Conservation (phyloP, 2,113 vertebrate genomes). For the Cyanoramphus novaezelandiae region DNA sequence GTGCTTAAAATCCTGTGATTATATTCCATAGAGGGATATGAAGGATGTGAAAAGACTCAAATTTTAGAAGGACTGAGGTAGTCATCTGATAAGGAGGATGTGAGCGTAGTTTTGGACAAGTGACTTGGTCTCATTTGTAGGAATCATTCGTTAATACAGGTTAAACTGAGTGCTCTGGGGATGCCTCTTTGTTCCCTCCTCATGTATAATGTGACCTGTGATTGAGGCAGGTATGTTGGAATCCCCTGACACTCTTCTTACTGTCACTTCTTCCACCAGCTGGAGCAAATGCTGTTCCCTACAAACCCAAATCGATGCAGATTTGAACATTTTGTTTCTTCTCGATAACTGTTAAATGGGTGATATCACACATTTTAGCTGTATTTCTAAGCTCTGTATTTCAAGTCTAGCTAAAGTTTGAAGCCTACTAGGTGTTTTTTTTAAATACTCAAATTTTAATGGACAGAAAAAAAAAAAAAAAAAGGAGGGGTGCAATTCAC, state of each 20-base stretch:
- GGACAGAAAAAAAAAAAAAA: background rate
- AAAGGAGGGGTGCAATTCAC: background rate
- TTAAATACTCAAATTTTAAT: background rate
- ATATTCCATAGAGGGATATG: background rate
- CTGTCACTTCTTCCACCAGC: background rate
- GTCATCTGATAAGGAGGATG: background rate
- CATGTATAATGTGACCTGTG: background rate
- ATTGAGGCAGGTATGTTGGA: background rate
- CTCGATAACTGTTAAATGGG: background rate
- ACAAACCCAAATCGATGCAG: accelerated
- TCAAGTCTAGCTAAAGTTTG: background rate
- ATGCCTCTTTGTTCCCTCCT: background rate
- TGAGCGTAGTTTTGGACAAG: background rate
- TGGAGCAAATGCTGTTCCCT: background rate
- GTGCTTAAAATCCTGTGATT: background rate
- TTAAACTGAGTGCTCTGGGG: background rate
- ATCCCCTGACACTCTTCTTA: background rate
- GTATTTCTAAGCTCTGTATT: background rate
- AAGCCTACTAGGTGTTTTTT: background rate
- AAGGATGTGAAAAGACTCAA: background rate
- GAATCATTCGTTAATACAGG: background rate
- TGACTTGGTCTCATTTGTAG: background rate
- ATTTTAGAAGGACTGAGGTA: background rate
- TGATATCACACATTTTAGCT: background rate
- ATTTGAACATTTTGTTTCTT: background rate